Evolutionary conservation across 2,888 invertebrate genomes (phyloP).

Genomic region (Hypolimnas misippus): DNA sequence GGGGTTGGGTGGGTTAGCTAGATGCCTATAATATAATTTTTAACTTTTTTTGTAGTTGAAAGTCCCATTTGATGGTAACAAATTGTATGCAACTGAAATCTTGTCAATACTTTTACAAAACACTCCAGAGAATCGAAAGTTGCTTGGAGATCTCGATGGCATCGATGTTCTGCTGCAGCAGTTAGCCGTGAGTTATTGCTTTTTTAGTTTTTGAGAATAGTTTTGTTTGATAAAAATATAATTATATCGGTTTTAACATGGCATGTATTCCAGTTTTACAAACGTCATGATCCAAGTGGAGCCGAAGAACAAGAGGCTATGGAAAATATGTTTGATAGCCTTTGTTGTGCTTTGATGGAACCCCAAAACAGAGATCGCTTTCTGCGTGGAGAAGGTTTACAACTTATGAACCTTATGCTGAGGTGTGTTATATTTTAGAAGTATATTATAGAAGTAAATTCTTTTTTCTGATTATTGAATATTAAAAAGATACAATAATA

Average conservation of each 20-base stretch:
- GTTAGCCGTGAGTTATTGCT: slow-evolving; percentile 86
- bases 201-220: not conserved
- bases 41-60: slow-evolving; percentile 83
- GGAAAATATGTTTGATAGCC: slow-evolving; percentile 98
- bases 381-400: slow-evolving; percentile 97
- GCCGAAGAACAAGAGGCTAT: slow-evolving; percentile 98
- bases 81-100: slow-evolving; percentile 97
- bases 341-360: slow-evolving; percentile 97
- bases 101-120: slow-evolving; percentile 97
- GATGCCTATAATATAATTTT: no score
- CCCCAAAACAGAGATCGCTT: slow-evolving; percentile 95
- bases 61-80: slow-evolving; percentile 96
- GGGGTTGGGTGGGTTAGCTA: no score
- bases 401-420: slow-evolving; percentile 99
- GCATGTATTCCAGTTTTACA: slow-evolving; percentile 87
- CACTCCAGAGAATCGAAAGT: slow-evolving; percentile 90
- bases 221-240: not conserved
- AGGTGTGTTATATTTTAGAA: no score
- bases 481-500: not conserved
- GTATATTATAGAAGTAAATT: not conserved
- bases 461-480: not conserved
- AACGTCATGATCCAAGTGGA: slow-evolving; percentile 95
- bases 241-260: not conserved
- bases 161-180: slow-evolving; percentile 98
- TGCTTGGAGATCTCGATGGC: slow-evolving; percentile 96